A percentile compares a stretch with the other conserved stretches of the same genome.
Evolutionary conservation across 1,140 invertebrate genomes (phyloP).

Genomic region (Euura saliciscinereae): DNA sequence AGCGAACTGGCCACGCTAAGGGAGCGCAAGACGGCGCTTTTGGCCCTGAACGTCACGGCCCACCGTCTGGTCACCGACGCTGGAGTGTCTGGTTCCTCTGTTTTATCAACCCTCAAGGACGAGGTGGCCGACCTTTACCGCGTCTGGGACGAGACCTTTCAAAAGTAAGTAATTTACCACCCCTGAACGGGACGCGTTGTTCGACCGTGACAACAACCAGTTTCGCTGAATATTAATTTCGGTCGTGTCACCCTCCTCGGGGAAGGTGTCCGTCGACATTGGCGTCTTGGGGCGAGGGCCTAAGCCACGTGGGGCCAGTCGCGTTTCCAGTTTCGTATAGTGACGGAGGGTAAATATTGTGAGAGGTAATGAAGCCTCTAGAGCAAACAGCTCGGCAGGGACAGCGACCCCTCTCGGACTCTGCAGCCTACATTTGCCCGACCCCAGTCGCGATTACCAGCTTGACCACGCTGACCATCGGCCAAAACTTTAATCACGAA

Average conservation of each 20-base stretch:
- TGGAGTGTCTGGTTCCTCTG: constrained; percentile 54
- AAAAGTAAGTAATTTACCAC: constrained; percentile 65
- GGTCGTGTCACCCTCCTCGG: neutral
- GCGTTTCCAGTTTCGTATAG: neutral
- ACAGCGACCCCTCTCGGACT: no score
- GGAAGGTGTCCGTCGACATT: neutral
- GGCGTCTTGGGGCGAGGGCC: neutral
- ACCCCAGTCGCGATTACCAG: neutral
- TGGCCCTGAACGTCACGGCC: constrained; percentile 76
- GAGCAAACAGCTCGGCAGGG: constrained; percentile 41
- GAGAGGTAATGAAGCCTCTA: constrained; percentile 57
- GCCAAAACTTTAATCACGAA: constrained; percentile 1
- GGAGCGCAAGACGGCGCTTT: constrained; percentile 73
- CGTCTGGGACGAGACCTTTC: constrained; percentile 77
- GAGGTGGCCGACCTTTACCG: constrained; percentile 77
- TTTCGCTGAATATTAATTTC: neutral
- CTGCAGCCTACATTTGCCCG: neutral
- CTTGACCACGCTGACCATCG: neutral
- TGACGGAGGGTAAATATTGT: constrained; percentile 58
- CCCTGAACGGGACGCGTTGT: neutral
- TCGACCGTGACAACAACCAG: no score
- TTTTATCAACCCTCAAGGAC: constrained; percentile 66
- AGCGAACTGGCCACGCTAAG: constrained; percentile 69
- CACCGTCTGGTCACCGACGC: constrained; percentile 71
- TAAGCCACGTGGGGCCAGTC: constrained; percentile 2